These are phyloP conservation scores for Elaphurus davidianus DNA, from an alignment of 2,113 vertebrate species.

Conservation along the genomic window DNA sequence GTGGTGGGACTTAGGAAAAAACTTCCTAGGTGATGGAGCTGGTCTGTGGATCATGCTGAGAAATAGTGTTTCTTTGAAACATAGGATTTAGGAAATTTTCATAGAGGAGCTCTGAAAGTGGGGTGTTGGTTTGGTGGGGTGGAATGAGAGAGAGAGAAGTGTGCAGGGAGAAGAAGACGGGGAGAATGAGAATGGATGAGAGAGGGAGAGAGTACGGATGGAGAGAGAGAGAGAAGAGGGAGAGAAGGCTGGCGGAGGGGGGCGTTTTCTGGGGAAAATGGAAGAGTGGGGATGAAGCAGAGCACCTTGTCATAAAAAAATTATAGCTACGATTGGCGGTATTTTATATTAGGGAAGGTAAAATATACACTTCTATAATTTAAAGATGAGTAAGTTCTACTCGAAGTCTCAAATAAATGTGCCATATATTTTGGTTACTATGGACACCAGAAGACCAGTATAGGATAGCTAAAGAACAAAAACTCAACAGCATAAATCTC, in stretches of 20 bases:
- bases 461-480: neutral
- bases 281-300: neutral
- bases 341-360: neutral
- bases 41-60: neutral
- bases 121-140: neutral
- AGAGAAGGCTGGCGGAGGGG: neutral
- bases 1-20: neutral
- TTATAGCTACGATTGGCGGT: neutral
- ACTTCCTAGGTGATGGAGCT: neutral
- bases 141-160: neutral
- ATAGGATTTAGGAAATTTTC: neutral
- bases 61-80: neutral
- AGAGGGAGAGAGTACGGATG: neutral
- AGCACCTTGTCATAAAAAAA: neutral
- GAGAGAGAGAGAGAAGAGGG: neutral
- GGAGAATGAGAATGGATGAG: neutral
- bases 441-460: neutral
- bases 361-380: neutral
- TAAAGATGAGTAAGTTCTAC: neutral
- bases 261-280: neutral
- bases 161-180: rapidly evolving
- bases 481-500: neutral
- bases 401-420: neutral
- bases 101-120: neutral
- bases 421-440: neutral